These are phyloP conservation scores for Argya squamiceps DNA, from an alignment of 2,797 vertebrate species.

Conservation along the genomic window DNA sequence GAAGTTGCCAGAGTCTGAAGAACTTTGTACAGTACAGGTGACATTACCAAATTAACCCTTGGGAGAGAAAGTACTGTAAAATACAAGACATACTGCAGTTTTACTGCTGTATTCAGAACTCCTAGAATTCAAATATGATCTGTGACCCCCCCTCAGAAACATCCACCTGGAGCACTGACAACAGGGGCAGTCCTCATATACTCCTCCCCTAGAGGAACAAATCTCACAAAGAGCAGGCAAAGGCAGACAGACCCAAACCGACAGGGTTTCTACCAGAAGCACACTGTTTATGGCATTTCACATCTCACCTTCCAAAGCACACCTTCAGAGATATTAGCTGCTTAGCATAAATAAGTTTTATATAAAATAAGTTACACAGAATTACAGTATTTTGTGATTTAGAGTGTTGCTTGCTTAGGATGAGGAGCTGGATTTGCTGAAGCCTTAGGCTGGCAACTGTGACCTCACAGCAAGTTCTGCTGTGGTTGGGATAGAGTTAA, in stretches of 20 bases:
- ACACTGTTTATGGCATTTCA: not conserved
- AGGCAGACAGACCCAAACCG: not conserved
- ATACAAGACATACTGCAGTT: not conserved
- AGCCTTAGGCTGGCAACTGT: not conserved
- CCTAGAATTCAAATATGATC: not conserved
- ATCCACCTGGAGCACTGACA: not conserved
- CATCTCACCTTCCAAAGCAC: not conserved
- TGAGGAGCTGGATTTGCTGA: not conserved
- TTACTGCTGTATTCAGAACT: not conserved
- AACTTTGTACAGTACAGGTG: not conserved
- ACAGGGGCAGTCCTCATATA: not conserved
- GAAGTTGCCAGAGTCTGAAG: not conserved
- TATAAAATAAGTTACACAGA: fast-evolving
- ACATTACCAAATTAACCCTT: not conserved
- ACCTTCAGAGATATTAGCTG: not conserved
- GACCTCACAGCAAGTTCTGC: not conserved
- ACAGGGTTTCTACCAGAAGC: not conserved
- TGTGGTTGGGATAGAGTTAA: not conserved
- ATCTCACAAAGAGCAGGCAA: not conserved
- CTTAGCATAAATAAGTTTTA: not conserved
- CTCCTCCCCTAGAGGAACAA: not conserved
- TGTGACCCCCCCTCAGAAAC: fast-evolving
- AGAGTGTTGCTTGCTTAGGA: not conserved
- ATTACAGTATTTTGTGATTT: not conserved
- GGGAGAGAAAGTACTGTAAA: not conserved